Base-by-base conservation (phyloP, 1,140 invertebrate species). In the Diabrotica undecimpunctata region DNA sequence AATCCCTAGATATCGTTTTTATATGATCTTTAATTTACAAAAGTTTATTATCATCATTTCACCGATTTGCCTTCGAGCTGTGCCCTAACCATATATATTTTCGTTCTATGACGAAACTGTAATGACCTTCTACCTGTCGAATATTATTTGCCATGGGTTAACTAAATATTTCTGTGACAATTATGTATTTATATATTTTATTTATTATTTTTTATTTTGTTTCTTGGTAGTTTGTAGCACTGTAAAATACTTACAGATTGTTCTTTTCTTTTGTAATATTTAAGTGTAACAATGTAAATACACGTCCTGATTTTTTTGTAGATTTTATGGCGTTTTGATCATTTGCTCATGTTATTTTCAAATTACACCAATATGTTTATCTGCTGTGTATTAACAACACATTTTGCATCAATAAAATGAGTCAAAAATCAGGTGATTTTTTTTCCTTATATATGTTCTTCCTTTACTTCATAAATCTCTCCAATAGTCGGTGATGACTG, bases 331-430 rank as follows among this genome's bases (percentile, higher is more conserved):
- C 41, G 41, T 46, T 46, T 46, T 46, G 68, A 64, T 72, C 64
- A 71, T 66, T 67, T 71, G 72, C 72, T 73, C 68, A 66, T 62
- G 58, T 71, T 69, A 67, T 64, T 57, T 62, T 71, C 64, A 63
- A 61, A 68, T 73, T 66, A 66, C 67, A 55, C 62, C 58, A 54
- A 66, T 70, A 58, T 54, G 59, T 68, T 67, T 58, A 65, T 71
- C 61, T 67, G 65, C 63, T 67, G 66, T 71, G 69, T 72, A 69
- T 62, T 66, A 61, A 67, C 64, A 60, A 69, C 64, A 68, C 66
- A 52, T 72, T 72, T 72, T 72, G 71, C 71, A 72, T 72, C 70
- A 72, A 70, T 70, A 72, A 72, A 72, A 69, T 46, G 41, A 46
- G 41, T 46, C 8, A 46, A 46, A 46, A 46, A 10, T n/a, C 41